A percentile compares a stretch with the other conserved stretches of the same genome.
phyloP scores from a whole-genome alignment of 2,797 vertebrate genomes.

The Distichodus sexfasciatus region DNA sequence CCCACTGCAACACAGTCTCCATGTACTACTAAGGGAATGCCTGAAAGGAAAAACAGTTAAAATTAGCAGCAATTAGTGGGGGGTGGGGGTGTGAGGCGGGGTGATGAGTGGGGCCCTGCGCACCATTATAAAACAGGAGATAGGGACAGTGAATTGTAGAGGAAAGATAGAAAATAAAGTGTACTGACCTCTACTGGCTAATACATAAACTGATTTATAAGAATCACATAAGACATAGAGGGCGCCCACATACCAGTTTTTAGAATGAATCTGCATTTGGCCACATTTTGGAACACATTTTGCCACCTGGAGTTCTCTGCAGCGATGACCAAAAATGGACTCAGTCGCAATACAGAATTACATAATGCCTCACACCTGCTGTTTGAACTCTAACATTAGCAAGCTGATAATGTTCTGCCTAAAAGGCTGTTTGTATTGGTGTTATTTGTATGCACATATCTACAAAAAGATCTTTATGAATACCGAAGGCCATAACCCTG shows the following conservation, averaged over 20 bases:
- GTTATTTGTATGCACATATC: not conserved
- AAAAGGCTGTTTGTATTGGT: not conserved
- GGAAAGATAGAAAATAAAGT: not conserved
- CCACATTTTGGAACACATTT: slow-evolving; percentile 36
- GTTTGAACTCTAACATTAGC: not conserved
- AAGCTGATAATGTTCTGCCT: not conserved
- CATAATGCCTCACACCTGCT: not conserved
- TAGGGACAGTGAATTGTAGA: not conserved
- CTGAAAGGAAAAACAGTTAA: too few relatives aligned
- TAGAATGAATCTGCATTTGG: slow-evolving; percentile 12
- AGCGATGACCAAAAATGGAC: slow-evolving; percentile 16
- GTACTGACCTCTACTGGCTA: slow-evolving; percentile 29
- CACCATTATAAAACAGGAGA: too few relatives aligned
- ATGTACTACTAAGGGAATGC: too few relatives aligned
- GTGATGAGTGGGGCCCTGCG: too few relatives aligned
- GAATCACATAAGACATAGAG: too few relatives aligned
- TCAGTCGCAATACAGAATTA: slow-evolving; percentile 31
- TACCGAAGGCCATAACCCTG: too few relatives aligned
- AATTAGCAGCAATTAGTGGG: too few relatives aligned
- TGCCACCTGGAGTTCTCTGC: slow-evolving; percentile 49
- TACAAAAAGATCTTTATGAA: not conserved
- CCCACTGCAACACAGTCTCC: not conserved
- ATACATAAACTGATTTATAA: slow-evolving; percentile 21
- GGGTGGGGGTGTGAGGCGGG: too few relatives aligned
- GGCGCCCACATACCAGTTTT: slow-evolving; percentile 43